phyloP scores from a whole-genome alignment of 2,888 invertebrate genomes.

The Epirrhoe tristata region DNA sequence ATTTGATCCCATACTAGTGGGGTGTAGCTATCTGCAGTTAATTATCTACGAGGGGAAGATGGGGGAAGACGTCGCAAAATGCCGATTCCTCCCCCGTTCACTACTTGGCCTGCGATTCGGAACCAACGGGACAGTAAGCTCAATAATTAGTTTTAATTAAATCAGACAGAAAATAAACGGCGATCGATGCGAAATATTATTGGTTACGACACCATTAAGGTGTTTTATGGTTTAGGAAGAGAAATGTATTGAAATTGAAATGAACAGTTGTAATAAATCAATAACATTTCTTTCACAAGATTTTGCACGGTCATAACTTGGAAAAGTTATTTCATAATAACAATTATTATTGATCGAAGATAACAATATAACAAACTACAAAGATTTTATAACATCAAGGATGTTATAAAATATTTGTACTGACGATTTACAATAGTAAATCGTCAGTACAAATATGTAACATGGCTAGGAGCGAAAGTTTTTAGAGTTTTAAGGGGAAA shows the following conservation, averaged over 20 bases:
- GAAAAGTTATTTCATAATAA: not conserved
- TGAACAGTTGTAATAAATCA: constrained; percentile 31
- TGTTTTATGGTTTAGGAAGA: constrained; percentile 42
- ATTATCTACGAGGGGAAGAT: constrained; percentile 77
- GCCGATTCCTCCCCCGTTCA: constrained; percentile 69
- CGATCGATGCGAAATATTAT: constrained; percentile 54
- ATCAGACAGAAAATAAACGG: constrained; percentile 65
- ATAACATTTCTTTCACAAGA: constrained; percentile 24
- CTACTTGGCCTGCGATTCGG: constrained; percentile 65
- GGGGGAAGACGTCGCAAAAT: constrained; percentile 69
- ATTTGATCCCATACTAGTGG: constrained; percentile 69
- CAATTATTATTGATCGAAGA: not conserved
- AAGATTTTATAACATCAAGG: no score
- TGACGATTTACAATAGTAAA: no score
- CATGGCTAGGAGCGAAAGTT: no score
- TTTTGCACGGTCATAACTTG: constrained; percentile 17
- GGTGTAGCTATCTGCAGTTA: constrained; percentile 82
- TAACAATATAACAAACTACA: no score
- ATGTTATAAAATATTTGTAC: no score
- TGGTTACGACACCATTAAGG: constrained; percentile 46
- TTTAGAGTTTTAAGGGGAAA: no score
- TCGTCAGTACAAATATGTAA: no score
- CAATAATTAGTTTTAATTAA: constrained; percentile 82
- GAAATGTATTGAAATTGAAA: constrained; percentile 30
- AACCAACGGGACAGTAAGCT: constrained; percentile 70